Base-by-base conservation (phyloP, 2,888 invertebrate species). In the Diachrysia chrysitis region DNA sequence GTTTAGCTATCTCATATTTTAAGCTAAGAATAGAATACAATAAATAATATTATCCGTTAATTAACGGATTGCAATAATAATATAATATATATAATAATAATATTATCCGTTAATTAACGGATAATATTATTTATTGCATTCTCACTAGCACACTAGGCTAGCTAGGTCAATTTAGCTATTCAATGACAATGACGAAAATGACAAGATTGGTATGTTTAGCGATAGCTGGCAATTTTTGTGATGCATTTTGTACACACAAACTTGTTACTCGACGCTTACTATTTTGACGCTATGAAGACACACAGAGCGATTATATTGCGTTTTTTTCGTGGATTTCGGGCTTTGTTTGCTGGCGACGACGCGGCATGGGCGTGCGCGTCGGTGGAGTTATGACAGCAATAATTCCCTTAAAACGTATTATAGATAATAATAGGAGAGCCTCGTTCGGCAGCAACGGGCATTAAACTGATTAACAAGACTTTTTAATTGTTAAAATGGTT, bases 391-490 rank as follows among this genome's bases (percentile, higher is more conserved):
- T 84, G 83, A 70, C 77, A 61, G 67, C 78, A 78, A 86, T 85
- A 87, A 87, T 81, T 82, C 74, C 71, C 73, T 71, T 58, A 67
- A 67, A 76, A 78, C 73, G 76, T 74, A 81, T 81, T 81, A 83
- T 82, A n/a, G n/a, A n/a, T n/a, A 79, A 82, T 82, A 83, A 77
- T 48, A 70, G 60, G 58, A 59, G 66, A 59, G 42, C 21, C 58
- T 66, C 60, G 62, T 57, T 59, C 63, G 61, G 61, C 48, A 46
- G 10, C 67, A 32, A 54, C 66, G 60, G 66, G 56, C 83, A 82
- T 86, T 83, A 78, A 78, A 78, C 81, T 87, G 87, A 85, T 86
- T 86, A 85, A 87, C 85, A 85, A 72, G 71, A 75, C 17, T 66
- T 79, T 76, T 79, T 69, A 79, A 79, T 75, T 78, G 71, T 75